Percentiles rank a stretch among this genome's conserved stretches.
Evolutionary conservation across 2,113 vertebrate genomes (phyloP).

Genomic region (Phylloscopus whistleri): DNA sequence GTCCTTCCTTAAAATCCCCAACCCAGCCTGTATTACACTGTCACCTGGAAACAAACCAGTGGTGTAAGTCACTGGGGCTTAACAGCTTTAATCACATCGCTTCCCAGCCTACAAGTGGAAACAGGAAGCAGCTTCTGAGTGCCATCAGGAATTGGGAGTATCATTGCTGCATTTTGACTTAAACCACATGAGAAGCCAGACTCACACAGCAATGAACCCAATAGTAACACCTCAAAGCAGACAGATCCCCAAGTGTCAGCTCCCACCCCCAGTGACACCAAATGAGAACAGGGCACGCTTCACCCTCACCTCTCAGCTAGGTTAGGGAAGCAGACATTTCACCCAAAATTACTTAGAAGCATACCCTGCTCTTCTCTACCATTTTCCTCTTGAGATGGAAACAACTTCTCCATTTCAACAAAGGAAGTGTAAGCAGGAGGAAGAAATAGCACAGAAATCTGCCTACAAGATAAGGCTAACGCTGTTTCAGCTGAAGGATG

Average conservation of each 20-base stretch:
- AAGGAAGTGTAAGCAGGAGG: background rate
- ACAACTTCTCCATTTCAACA: background rate
- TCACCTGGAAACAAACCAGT: background rate
- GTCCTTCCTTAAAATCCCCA: background rate
- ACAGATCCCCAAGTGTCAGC: accelerated
- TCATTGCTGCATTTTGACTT: background rate
- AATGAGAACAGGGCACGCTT: background rate
- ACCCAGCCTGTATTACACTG: accelerated
- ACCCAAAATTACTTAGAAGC: background rate
- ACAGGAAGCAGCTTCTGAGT: background rate
- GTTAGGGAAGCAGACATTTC: background rate
- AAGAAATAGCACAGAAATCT: background rate
- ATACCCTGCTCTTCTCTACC: background rate
- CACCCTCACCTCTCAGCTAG: accelerated
- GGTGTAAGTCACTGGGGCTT: background rate
- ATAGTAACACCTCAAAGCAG: background rate
- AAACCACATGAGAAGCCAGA: background rate
- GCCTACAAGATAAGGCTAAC: background rate
- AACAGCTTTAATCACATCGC: no score
- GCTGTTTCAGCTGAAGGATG: background rate
- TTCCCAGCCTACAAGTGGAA: background rate
- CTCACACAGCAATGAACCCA: background rate
- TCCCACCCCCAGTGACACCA: background rate
- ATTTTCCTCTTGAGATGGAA: background rate
- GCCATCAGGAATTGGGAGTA: background rate